Conservation (phyloP, 2,113 vertebrate species). For the Mobula hypostoma region DNA sequence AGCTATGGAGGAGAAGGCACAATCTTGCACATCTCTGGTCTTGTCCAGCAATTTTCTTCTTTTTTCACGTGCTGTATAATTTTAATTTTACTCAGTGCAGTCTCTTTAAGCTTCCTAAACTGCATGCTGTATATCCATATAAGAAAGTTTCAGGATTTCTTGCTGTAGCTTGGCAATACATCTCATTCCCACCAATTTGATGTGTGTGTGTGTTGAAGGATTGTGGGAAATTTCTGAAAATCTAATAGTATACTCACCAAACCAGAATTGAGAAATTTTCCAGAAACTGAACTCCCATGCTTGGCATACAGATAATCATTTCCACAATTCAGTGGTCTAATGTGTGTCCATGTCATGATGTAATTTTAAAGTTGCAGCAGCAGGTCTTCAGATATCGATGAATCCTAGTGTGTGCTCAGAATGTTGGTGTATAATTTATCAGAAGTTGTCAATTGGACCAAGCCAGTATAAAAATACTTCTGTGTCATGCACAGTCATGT, state of each 20-base stretch:
- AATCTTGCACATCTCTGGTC: slow-evolving; percentile 20
- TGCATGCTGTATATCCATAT: neutral
- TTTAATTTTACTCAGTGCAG: neutral
- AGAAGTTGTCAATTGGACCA: neutral
- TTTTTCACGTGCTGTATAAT: neutral
- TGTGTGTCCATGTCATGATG: neutral
- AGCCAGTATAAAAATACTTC: neutral
- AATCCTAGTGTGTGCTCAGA: neutral
- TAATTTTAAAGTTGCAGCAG: neutral
- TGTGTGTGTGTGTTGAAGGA: neutral
- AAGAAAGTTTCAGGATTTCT: slow-evolving; percentile 22
- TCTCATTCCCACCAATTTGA: slow-evolving; percentile 19
- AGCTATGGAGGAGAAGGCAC: slow-evolving; percentile 16
- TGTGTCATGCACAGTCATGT: neutral
- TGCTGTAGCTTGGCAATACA: slow-evolving; percentile 16
- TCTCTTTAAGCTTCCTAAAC: neutral
- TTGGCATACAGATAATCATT: neutral
- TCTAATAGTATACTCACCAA: neutral
- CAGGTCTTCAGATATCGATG: too few species aligned
- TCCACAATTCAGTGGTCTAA: neutral
- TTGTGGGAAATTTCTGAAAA: slow-evolving; percentile 25
- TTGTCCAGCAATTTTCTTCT: slow-evolving; percentile 21
- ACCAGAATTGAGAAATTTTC: slow-evolving; percentile 5
- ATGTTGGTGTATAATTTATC: neutral
- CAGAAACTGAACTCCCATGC: neutral